Conservation (phyloP, 2,113 vertebrate genomes). For the Phalacrocorax aristotelis region DNA sequence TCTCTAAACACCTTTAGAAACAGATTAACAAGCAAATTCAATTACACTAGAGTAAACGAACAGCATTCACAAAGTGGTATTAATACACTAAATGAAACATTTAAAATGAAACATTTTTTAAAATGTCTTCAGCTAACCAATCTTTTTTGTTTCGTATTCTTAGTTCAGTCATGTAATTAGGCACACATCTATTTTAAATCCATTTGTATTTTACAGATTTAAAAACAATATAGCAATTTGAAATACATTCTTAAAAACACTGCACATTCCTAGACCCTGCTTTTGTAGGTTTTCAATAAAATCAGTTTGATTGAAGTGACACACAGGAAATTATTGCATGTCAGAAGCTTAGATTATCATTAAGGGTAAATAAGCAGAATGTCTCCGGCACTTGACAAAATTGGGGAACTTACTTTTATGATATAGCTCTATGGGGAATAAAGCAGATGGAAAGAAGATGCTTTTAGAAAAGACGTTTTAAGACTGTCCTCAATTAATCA, state of each 20-base stretch:
- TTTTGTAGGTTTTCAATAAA: constrained; percentile 52
- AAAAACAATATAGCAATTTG: constrained; percentile 46
- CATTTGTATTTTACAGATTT: constrained; percentile 57
- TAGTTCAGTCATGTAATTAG: constrained; percentile 54
- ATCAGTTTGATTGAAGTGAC: constrained; percentile 66
- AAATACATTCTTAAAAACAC: constrained; percentile 37
- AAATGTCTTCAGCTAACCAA: constrained; percentile 32
- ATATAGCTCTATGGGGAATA: constrained; percentile 18
- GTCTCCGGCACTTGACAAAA: constrained; percentile 51
- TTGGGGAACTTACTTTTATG: constrained; percentile 42
- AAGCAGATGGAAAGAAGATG: constrained; percentile 42
- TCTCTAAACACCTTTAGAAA: constrained; percentile 74
- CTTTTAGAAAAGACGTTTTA: constrained; percentile 60
- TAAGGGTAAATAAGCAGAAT: constrained; percentile 68
- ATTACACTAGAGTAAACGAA: constrained; percentile 67
- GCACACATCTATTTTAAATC: constrained; percentile 32
- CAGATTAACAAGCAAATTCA: constrained; percentile 73
- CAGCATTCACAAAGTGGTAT: constrained; percentile 57
- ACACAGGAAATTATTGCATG: constrained; percentile 62
- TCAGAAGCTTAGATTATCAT: constrained; percentile 62
- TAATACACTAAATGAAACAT: constrained; percentile 68
- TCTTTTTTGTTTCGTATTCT: constrained; percentile 44
- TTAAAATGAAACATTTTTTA: constrained; percentile 54
- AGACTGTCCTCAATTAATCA: constrained; percentile 50
- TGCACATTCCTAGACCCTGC: neutral